A percentile compares a stretch with the other conserved stretches of the same genome.
Evolutionary conservation across 2,888 invertebrate genomes (phyloP).

Genomic region (Odontothrips loti): DNA sequence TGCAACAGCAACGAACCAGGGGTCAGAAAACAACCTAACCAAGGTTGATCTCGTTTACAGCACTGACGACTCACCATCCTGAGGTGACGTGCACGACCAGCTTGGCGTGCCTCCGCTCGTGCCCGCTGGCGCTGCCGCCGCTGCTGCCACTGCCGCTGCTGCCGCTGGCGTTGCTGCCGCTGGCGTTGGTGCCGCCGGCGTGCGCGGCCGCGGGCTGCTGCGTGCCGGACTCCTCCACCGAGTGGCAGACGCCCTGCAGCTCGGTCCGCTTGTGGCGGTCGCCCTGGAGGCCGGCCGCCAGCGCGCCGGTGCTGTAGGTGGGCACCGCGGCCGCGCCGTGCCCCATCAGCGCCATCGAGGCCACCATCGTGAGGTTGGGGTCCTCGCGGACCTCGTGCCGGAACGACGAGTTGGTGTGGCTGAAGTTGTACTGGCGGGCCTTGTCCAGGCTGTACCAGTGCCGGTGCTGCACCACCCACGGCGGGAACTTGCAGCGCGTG

Average conservation of each 20-base stretch:
- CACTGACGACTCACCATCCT: slow-evolving; percentile 62
- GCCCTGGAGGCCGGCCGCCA: slow-evolving; percentile 12
- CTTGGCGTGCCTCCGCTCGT: slow-evolving; percentile 42
- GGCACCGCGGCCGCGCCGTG: neutral
- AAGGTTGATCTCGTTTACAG: neutral
- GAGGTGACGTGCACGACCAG: slow-evolving; percentile 71
- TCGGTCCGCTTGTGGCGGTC: slow-evolving; percentile 44
- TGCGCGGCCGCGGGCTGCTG: slow-evolving; percentile 40
- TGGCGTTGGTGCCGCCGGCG: slow-evolving; percentile 44
- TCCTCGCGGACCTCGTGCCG: slow-evolving; percentile 7
- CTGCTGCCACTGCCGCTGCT: slow-evolving; percentile 31
- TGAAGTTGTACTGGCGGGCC: slow-evolving; percentile 66
- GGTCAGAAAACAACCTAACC: too few relatives aligned
- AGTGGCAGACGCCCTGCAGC: slow-evolving; percentile 60
- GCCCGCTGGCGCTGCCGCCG: slow-evolving; percentile 38
- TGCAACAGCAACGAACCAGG: slow-evolving; percentile 48
- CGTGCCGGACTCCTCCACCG: slow-evolving; percentile 45
- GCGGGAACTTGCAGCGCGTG: slow-evolving; percentile 70
- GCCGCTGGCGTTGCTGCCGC: slow-evolving; percentile 46
- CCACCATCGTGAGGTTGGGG: neutral
- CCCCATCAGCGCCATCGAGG: slow-evolving; percentile 2
- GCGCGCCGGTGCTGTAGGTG: slow-evolving; percentile 12
- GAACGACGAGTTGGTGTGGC: slow-evolving; percentile 61
- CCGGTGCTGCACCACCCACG: slow-evolving; percentile 73
- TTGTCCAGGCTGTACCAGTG: slow-evolving; percentile 77